Evolutionary conservation across 53 echinoderm and acorn worm species (phyloP), one percentile per base, ranked within the genome.

Genomic region (Hippasteria phrygiana): DNA sequence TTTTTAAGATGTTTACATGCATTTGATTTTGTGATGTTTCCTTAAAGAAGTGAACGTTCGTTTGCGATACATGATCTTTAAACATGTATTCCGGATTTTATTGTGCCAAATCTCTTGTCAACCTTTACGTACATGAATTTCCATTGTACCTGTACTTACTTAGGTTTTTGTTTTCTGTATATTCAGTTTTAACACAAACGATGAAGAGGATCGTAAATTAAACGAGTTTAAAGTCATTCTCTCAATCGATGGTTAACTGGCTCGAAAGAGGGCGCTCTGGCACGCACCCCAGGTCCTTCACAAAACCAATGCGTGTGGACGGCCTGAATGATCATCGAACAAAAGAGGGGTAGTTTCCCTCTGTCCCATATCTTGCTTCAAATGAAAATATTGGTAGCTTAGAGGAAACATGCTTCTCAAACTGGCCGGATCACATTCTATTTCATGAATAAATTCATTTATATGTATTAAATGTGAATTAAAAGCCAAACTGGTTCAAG

Each of bases 201-300:
- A 54, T 3, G 28, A 1, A 64, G 29, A 33, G 29, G 29, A 64
- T 27, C 8, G 14, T 6, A 2, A 28, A 64, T 27, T 28, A 64
- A 64, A 28, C 64, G 2, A 64, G 64, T 64, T 64, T 33, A 64
- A 28, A 28, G 28, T 64, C 5, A 54, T 59, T 64, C 29, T 64
- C 64, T 64, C 27, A 64, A 29, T 27, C 29, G 3, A 3, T 64
- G 64, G 27, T 64, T 64, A 64, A 27, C 64, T 64, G 64, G 48
- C 31, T 64, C 9, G 64, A 64, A 64, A 64, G 64, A 64, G 64
- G 64, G 29, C n/a, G n/a, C n/a, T n/a, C n/a, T n/a, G n/a, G n/a
- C n/a, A n/a, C n/a, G n/a, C n/a, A n/a, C n/a, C n/a, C n/a, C n/a
- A n/a, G n/a, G n/a, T n/a, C n/a, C n/a, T n/a, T n/a, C n/a, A n/a